A percentile compares a stretch with the other conserved stretches of the same genome.
These are phyloP conservation scores for Fregata magnificens DNA, from an alignment of 2,113 vertebrate species.

Conservation along the genomic window DNA sequence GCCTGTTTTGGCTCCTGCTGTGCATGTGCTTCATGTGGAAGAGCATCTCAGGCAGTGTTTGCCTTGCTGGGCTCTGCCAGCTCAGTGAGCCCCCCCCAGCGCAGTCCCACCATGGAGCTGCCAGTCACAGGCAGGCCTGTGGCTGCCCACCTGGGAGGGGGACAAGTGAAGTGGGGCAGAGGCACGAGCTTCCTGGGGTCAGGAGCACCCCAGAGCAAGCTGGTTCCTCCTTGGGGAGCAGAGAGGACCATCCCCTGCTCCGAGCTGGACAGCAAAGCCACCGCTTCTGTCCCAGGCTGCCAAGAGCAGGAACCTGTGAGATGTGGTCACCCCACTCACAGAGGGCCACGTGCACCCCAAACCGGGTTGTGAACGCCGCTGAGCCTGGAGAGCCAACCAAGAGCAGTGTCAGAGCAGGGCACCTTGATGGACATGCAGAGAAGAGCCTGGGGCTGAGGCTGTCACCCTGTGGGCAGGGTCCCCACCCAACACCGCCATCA, in stretches of 20 bases:
- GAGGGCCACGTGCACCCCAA: neutral
- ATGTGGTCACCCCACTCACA: neutral
- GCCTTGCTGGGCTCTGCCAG: neutral
- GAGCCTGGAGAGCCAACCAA: neutral
- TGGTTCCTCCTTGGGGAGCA: neutral
- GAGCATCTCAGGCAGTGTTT: neutral
- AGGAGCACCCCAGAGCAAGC: neutral
- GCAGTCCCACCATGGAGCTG: neutral
- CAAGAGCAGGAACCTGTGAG: neutral
- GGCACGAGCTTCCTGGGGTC: neutral
- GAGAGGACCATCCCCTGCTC: neutral
- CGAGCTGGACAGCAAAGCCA: neutral
- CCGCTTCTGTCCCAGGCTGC: neutral
- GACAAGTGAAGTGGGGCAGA: neutral
- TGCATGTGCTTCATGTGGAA: neutral
- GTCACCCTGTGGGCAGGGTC: neutral
- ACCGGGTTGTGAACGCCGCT: fast-evolving
- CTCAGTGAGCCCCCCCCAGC: neutral
- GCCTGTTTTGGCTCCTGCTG: neutral
- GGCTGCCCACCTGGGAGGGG: neutral
- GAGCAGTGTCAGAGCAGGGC: neutral
- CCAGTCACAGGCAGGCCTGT: neutral
- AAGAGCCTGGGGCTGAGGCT: neutral
- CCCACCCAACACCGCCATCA: neutral
- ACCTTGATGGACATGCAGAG: neutral